Conservation (phyloP, 2,797 vertebrate genomes). For the Alectoris magna region DNA sequence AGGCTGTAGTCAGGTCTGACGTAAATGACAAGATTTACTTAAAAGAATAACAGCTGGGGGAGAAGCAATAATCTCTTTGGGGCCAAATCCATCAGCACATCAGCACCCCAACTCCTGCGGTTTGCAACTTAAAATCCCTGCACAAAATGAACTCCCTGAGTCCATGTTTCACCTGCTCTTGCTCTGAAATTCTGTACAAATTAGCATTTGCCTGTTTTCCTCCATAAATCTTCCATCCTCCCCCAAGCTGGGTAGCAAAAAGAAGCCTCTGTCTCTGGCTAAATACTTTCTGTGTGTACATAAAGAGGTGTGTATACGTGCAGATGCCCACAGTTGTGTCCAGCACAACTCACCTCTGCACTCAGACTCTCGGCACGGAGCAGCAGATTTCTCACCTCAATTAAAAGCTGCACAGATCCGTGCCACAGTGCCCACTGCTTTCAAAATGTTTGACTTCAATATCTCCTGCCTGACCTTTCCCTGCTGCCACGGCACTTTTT, state of each 20-base stretch:
- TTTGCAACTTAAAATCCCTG: neutral
- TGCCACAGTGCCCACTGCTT: neutral
- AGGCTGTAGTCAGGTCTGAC: neutral
- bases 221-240: neutral
- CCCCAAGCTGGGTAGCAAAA: neutral
- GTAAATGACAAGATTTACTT: rapidly evolving
- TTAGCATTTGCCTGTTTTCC: neutral
- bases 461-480: conserved; percentile 60
- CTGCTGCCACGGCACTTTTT: neutral
- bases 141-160: neutral
- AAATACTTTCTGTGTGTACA: neutral
- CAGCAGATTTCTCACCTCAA: neutral
- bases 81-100: neutral
- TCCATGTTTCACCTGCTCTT: neutral
- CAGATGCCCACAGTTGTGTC: neutral
- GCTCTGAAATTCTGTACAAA: neutral
- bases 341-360: neutral
- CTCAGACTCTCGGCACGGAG: neutral
- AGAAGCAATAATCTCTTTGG: rapidly evolving
- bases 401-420: neutral
- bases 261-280: neutral
- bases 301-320: neutral
- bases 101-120: neutral
- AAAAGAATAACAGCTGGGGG: neutral
- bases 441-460: conserved; percentile 60